Evolutionary conservation across 2,113 vertebrate genomes (phyloP).

Genomic region (Natator depressus): DNA sequence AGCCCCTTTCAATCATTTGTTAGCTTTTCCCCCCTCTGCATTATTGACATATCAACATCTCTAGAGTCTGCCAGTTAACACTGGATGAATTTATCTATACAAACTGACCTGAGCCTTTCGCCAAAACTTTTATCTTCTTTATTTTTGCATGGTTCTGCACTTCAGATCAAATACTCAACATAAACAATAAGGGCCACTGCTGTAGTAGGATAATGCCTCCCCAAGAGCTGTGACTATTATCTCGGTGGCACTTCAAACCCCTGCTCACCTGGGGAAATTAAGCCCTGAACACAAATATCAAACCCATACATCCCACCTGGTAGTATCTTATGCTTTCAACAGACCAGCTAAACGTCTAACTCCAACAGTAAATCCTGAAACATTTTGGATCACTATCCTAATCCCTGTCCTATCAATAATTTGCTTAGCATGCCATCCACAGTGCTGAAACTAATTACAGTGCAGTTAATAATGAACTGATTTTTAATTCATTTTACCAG

Average conservation of each 20-base stretch:
- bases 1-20: slow-evolving; percentile 23
- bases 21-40: background rate
- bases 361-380: background rate
- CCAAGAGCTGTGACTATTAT: background rate
- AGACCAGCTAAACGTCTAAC: background rate
- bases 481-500: background rate
- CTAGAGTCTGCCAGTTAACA: background rate
- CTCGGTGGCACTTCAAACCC: background rate
- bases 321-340: background rate
- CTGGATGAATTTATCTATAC: slow-evolving; percentile 16
- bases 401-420: background rate
- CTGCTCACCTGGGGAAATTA: background rate
- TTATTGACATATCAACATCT: background rate
- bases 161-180: slow-evolving; percentile 5
- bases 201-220: background rate
- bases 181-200: background rate
- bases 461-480: background rate
- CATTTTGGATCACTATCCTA: background rate
- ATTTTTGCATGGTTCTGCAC: background rate
- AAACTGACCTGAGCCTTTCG: slow-evolving; percentile 1
- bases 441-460: background rate
- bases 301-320: background rate
- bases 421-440: background rate
- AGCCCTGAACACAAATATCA: background rate
- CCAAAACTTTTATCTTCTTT: background rate